A percentile compares a stretch with the other conserved stretches of the same genome.
These are phyloP conservation scores for Alfaro cultratus DNA, from an alignment of 2,797 vertebrate species.

Conservation along the genomic window DNA sequence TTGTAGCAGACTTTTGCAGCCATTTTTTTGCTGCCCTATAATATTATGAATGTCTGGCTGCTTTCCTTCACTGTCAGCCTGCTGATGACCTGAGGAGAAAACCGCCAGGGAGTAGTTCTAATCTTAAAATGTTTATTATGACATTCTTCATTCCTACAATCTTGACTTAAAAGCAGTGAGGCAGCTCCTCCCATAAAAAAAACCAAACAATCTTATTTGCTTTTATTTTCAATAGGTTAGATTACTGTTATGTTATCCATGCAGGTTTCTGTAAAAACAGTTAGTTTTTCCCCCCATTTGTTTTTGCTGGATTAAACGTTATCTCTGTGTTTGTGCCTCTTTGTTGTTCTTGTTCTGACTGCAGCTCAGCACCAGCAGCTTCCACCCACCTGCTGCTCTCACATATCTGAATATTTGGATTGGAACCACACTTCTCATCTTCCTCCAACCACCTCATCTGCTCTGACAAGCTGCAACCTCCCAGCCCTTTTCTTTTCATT, in stretches of 20 bases:
- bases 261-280: too few relatives aligned
- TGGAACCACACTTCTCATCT: neutral
- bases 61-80: too few relatives aligned
- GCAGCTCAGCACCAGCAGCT: neutral
- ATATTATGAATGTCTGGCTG: neutral
- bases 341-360: neutral
- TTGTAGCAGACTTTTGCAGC: neutral
- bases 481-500: neutral
- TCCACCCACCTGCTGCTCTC: neutral
- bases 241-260: too few relatives aligned
- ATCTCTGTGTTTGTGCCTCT: neutral
- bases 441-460: constrained; percentile 1
- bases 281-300: neutral
- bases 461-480: neutral
- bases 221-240: neutral
- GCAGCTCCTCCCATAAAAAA: neutral
- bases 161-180: neutral
- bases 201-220: neutral
- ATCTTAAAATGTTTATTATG: too few relatives aligned
- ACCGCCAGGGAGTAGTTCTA: too few relatives aligned
- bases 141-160: too few relatives aligned
- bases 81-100: too few relatives aligned
- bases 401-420: neutral
- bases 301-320: neutral
- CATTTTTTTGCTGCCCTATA: too few relatives aligned